phyloP scores from a whole-genome alignment of 1,140 invertebrate genomes.

The Vanessa tameamea region DNA sequence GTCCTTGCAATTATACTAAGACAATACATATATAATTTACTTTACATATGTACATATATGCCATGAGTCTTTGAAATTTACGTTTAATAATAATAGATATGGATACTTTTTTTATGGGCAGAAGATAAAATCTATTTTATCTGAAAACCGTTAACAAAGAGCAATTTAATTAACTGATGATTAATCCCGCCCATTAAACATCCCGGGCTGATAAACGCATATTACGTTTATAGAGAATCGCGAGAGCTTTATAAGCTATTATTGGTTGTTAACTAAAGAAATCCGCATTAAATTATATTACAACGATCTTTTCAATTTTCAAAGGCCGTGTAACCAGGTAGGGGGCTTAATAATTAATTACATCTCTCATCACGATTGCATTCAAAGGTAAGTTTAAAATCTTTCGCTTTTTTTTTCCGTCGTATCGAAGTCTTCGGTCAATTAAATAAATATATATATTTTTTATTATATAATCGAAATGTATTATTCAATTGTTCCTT shows the following conservation, averaged over 20 bases:
- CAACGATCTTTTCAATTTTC: constrained; percentile 52
- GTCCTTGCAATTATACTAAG: too few relatives aligned
- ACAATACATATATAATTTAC: too few relatives aligned
- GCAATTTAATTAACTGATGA: constrained; percentile 28
- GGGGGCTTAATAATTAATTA: constrained; percentile 58
- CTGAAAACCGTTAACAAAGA: constrained; percentile 25
- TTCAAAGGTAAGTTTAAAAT: constrained; percentile 19
- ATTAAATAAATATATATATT: constrained; percentile 12
- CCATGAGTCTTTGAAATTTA: too few relatives aligned
- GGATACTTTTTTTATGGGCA: not conserved
- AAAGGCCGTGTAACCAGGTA: constrained; percentile 44
- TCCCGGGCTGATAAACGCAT: constrained; percentile 18
- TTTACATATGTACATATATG: too few relatives aligned
- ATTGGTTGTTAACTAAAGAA: constrained; percentile 56
- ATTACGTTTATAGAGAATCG: constrained; percentile 30
- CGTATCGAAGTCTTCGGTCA: constrained; percentile 1
- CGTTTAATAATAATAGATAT: not conserved
- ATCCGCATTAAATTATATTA: constrained; percentile 54
- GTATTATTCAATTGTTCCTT: not conserved
- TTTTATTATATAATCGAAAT: not conserved
- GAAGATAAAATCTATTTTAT: constrained; percentile 30
- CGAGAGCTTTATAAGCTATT: constrained; percentile 45
- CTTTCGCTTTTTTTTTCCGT: constrained; percentile 7
- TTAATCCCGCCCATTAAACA: constrained; percentile 29
- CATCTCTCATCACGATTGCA: constrained; percentile 34